phyloP scores from a whole-genome alignment of 2,113 vertebrate genomes.

The Gobiocypris rarus region DNA sequence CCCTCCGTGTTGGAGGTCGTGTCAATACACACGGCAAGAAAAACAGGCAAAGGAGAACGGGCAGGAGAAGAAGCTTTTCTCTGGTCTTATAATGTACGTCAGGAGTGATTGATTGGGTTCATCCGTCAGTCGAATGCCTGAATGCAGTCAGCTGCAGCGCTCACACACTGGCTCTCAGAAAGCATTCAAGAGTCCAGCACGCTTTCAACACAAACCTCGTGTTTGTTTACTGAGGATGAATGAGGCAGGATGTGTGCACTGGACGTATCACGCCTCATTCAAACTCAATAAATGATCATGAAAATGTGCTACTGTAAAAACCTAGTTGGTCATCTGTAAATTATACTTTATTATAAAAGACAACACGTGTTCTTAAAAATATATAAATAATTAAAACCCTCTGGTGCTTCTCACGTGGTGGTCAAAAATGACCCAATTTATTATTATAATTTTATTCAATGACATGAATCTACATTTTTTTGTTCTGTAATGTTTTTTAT shows the following conservation, averaged over 20 bases:
- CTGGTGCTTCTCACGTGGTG: no score
- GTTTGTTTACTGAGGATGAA: neutral
- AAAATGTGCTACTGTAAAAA: neutral
- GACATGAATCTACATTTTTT: no score
- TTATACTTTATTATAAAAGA: neutral
- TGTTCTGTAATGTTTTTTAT: no score
- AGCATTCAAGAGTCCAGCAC: neutral
- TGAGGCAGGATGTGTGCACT: neutral
- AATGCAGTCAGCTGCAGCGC: neutral
- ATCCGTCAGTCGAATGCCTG: neutral
- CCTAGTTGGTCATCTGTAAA: neutral
- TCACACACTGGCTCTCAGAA: neutral
- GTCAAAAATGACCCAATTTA: no score
- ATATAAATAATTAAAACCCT: no score
- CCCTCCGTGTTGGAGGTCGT: constrained; percentile 59
- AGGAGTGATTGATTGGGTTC: neutral
- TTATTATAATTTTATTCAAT: no score
- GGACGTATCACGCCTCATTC: neutral
- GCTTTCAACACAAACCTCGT: neutral
- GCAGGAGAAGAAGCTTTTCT: neutral
- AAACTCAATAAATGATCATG: neutral
- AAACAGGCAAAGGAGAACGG: neutral
- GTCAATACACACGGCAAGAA: constrained; percentile 62
- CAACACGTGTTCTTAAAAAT: no score
- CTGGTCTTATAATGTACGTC: neutral